phyloP scores from a whole-genome alignment of 2,797 vertebrate species.

The Florisuga fusca region DNA sequence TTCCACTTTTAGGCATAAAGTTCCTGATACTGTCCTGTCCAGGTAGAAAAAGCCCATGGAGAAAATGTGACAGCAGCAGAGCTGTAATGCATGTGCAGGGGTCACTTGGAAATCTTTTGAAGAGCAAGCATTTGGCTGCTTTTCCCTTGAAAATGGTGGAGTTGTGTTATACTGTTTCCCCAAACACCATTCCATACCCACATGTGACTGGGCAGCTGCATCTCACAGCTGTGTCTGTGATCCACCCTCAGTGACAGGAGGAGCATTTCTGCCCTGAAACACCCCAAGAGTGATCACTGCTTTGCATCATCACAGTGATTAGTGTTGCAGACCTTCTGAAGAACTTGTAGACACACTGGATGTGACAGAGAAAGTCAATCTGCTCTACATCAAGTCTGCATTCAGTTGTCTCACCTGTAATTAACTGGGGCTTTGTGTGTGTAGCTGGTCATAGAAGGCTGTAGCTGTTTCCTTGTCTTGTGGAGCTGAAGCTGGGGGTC shows the following conservation, averaged over 20 bases:
- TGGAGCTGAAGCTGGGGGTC: neutral
- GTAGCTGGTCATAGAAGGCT: neutral
- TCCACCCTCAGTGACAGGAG: neutral
- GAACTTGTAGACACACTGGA: neutral
- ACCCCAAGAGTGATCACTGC: fast-evolving
- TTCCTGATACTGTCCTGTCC: neutral
- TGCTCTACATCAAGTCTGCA: neutral
- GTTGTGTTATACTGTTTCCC: neutral
- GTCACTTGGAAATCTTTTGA: neutral
- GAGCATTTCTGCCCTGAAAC: neutral
- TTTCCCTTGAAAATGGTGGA: neutral
- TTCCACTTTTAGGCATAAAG: neutral
- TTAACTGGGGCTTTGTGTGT: neutral
- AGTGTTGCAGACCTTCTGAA: neutral
- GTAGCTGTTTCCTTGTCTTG: neutral
- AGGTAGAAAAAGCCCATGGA: neutral
- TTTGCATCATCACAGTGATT: neutral
- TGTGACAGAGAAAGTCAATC: neutral
- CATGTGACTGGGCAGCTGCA: neutral
- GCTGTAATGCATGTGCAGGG: fast-evolving
- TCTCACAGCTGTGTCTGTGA: neutral
- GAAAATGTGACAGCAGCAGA: neutral
- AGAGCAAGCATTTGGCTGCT: neutral
- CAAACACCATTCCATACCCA: fast-evolving
- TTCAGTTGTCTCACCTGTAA: neutral